phyloP scores from a whole-genome alignment of 2,888 invertebrate genomes.

The Sinodicranocentrus sp. region DNA sequence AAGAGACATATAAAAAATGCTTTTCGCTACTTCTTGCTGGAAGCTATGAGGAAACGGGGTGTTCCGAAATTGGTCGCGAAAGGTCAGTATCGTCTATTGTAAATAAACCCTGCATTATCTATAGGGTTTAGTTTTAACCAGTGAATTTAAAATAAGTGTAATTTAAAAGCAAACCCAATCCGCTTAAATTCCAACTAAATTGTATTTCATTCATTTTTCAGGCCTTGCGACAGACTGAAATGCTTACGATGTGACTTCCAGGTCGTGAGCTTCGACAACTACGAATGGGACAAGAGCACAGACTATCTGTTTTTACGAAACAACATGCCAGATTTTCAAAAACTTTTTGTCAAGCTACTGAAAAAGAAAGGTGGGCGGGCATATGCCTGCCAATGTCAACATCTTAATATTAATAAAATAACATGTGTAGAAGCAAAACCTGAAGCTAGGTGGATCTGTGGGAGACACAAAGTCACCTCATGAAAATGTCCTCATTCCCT shows the following conservation, averaged over 20 bases:
- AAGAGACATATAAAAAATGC: slow-evolving; percentile 59
- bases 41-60: slow-evolving; percentile 72
- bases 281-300: slow-evolving; percentile 70
- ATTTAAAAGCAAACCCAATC: too few relatives aligned
- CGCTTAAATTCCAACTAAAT: too few relatives aligned
- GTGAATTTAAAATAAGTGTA: too few relatives aligned
- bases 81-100: slow-evolving; percentile 59
- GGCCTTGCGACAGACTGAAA: slow-evolving; percentile 74
- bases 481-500: not conserved
- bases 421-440: slow-evolving; percentile 68
- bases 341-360: slow-evolving; percentile 65
- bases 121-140: too few relatives aligned
- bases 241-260: slow-evolving; percentile 74
- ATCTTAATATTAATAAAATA: slow-evolving; percentile 65
- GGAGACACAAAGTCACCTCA: slow-evolving; percentile 52
- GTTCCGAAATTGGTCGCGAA: slow-evolving; percentile 70
- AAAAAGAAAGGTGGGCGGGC: slow-evolving; percentile 72
- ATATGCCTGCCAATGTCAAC: slow-evolving; percentile 75
- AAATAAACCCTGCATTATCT: slow-evolving; percentile 3
- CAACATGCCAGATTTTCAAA: slow-evolving; percentile 76
- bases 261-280: slow-evolving; percentile 73
- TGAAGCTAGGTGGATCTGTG: slow-evolving; percentile 73
- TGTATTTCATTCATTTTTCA: slow-evolving; percentile 42
- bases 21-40: slow-evolving; percentile 71
- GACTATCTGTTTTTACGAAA: slow-evolving; percentile 75